Percentiles rank a stretch among this genome's conserved stretches.
Conservation (phyloP, 2,113 vertebrate genomes). For the Mohoua ochrocephala region DNA sequence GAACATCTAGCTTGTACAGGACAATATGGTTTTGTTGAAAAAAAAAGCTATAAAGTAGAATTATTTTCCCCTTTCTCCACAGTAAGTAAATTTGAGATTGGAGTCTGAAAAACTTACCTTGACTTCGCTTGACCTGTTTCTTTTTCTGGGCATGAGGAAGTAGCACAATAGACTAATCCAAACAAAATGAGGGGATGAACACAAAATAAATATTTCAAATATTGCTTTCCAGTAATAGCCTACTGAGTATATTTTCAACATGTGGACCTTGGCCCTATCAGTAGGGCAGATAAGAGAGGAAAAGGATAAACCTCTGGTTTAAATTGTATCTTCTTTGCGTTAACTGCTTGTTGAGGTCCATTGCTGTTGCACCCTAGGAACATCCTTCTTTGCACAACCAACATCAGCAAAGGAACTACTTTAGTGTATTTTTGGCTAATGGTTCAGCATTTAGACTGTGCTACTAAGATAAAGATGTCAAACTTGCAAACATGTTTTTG, state of each 20-base stretch:
- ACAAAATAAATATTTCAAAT: neutral
- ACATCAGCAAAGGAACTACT: neutral
- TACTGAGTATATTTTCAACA: neutral
- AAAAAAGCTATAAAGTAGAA: neutral
- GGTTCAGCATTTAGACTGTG: neutral
- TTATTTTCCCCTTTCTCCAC: neutral
- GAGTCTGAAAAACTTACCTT: neutral
- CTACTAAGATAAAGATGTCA: neutral
- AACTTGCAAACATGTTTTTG: neutral
- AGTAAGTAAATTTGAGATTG: neutral
- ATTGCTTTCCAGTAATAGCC: neutral
- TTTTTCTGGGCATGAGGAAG: neutral
- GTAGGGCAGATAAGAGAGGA: neutral
- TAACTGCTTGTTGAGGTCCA: neutral
- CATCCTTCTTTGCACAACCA: neutral
- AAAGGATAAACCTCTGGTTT: neutral
- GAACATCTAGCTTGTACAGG: neutral
- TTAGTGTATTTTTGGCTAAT: neutral
- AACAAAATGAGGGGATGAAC: neutral
- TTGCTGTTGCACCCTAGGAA: neutral
- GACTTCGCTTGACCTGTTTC: neutral
- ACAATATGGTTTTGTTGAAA: neutral
- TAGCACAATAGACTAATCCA: neutral
- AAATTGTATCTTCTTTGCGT: neutral
- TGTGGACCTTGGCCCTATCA: neutral